Conservation (phyloP, 2,113 vertebrate genomes). For the Struthio camelus region DNA sequence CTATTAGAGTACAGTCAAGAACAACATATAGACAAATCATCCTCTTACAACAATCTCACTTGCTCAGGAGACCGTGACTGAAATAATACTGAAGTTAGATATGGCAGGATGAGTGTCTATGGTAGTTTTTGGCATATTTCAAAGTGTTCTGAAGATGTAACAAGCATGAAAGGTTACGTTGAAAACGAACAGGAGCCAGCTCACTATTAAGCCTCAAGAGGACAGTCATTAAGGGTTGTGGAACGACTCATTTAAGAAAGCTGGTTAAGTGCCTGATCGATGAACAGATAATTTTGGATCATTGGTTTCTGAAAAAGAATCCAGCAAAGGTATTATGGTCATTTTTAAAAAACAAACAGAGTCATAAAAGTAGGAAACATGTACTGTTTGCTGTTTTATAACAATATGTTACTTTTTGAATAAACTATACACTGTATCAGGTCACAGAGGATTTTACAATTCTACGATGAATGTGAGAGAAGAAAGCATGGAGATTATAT, state of each 20-base stretch:
- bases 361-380: background rate
- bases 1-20: background rate
- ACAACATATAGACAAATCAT: background rate
- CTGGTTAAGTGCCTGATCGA: conserved; percentile 20
- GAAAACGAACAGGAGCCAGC: conserved; percentile 6
- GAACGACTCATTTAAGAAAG: background rate
- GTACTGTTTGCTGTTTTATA: background rate
- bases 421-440: background rate
- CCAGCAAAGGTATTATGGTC: background rate
- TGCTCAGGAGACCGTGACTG: background rate
- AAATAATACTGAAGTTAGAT: background rate
- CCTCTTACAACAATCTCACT: background rate
- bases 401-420: background rate
- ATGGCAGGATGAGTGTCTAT: background rate
- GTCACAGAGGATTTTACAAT: background rate
- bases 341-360: background rate
- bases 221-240: conserved; percentile 1
- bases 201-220: background rate
- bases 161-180: conserved; percentile 35
- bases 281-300: background rate
- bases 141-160: background rate
- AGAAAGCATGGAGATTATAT: background rate
- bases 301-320: background rate
- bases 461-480: background rate
- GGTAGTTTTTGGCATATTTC: conserved; percentile 1